A percentile compares a stretch with the other conserved stretches of the same genome.
These are phyloP conservation scores for Nebria brevicollis DNA, from an alignment of 2,888 invertebrate genomes.

Conservation along the genomic window DNA sequence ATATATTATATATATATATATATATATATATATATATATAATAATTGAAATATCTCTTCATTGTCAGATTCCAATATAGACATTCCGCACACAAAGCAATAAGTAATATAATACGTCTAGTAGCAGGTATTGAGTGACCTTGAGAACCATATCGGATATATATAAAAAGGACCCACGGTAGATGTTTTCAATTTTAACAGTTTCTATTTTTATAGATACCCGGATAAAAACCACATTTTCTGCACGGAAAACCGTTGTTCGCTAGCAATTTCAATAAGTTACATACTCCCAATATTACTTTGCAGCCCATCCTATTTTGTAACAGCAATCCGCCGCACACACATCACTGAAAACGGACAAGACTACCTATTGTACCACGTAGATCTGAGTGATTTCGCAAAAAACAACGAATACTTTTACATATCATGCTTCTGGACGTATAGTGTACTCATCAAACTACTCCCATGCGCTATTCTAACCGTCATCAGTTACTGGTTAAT, in stretches of 20 bases:
- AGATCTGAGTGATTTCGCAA: conserved; percentile 62
- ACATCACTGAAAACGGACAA: conserved; percentile 67
- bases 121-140: too few relatives aligned
- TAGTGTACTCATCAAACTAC: conserved; percentile 80
- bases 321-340: conserved; percentile 69
- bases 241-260: conserved; percentile 83
- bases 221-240: conserved; percentile 77
- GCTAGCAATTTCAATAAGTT: conserved; percentile 78
- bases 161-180: too few relatives aligned
- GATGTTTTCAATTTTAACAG: not conserved
- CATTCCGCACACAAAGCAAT: too few relatives aligned
- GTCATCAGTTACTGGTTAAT: conserved; percentile 77
- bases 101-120: too few relatives aligned
- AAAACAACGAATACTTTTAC: conserved; percentile 59
- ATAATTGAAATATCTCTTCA: too few relatives aligned
- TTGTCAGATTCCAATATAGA: too few relatives aligned
- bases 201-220: conserved; percentile 69
- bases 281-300: conserved; percentile 79
- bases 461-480: conserved; percentile 82
- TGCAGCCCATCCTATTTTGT: conserved; percentile 87
- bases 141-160: too few relatives aligned
- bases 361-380: conserved; percentile 70
- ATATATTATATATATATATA: too few relatives aligned
- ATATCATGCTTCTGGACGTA: conserved; percentile 83
- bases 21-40: too few relatives aligned